Evolutionary conservation across 2,113 vertebrate genomes (phyloP).

Genomic region (Cranoglanis bouderius): DNA sequence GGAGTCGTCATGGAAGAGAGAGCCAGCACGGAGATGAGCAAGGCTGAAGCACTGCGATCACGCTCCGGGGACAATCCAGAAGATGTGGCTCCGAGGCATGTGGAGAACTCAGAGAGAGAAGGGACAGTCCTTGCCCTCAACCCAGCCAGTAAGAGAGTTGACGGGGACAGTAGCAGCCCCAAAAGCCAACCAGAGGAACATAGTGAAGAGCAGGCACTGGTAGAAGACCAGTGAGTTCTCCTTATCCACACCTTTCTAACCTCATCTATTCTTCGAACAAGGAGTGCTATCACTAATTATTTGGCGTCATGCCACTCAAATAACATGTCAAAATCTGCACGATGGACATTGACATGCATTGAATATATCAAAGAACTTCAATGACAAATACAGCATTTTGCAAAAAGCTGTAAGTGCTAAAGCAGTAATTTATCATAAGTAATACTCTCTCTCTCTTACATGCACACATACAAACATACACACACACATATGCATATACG

Average conservation of each 20-base stretch:
- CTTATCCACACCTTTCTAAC: slow-evolving; percentile 26
- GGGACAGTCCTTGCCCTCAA: slow-evolving; percentile 47
- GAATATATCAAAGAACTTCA: slow-evolving; percentile 37
- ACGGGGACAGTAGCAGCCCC: slow-evolving; percentile 46
- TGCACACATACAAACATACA: slow-evolving; percentile 21
- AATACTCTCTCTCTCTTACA: slow-evolving; percentile 10
- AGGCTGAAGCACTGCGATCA: slow-evolving; percentile 45
- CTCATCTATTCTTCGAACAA: slow-evolving; percentile 36
- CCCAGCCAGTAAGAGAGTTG: slow-evolving; percentile 49
- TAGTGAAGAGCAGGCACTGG: slow-evolving; percentile 41
- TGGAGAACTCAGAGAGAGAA: slow-evolving; percentile 50
- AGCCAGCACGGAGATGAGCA: slow-evolving; percentile 40
- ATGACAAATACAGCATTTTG: slow-evolving; percentile 43
- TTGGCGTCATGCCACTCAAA: slow-evolving; percentile 39
- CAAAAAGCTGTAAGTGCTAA: slow-evolving; percentile 37
- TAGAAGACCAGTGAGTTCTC: slow-evolving; percentile 54
- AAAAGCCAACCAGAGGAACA: slow-evolving; percentile 56
- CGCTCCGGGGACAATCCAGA: slow-evolving; percentile 43
- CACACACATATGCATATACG: slow-evolving; percentile 4
- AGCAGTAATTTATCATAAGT: slow-evolving; percentile 48
- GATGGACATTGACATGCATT: slow-evolving; percentile 39
- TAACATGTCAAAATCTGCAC: slow-evolving; percentile 54
- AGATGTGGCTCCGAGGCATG: slow-evolving; percentile 33
- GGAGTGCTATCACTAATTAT: slow-evolving; percentile 39
- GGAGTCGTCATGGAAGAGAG: slow-evolving; percentile 61